Conservation (phyloP, 2,113 vertebrate species). For the Sphyrna mokarran region DNA sequence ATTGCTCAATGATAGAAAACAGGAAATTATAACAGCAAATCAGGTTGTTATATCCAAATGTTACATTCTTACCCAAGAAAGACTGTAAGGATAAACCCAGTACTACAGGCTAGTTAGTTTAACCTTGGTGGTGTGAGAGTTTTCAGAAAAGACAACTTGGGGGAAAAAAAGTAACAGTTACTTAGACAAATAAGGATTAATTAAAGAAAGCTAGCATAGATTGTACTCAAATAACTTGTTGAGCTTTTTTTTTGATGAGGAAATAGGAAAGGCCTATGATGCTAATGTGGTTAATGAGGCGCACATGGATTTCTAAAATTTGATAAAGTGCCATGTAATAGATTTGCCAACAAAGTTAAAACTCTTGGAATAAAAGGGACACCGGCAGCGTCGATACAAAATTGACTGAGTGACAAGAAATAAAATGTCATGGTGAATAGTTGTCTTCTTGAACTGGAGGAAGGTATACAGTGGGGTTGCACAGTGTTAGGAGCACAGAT, state of each 20-base stretch:
- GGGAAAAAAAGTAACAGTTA: neutral
- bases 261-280: neutral
- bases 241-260: neutral
- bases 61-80: neutral
- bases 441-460: neutral
- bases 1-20: neutral
- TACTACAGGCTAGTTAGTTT: too few relatives aligned
- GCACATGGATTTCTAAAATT: neutral
- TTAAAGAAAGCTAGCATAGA: neutral
- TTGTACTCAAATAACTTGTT: neutral
- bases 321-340: neutral
- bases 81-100: neutral
- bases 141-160: neutral
- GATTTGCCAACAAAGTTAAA: neutral
- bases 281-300: neutral
- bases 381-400: neutral
- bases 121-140: neutral
- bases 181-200: neutral
- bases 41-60: neutral
- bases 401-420: neutral
- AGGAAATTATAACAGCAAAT: neutral
- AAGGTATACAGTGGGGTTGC: neutral
- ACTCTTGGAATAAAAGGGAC: too few relatives aligned
- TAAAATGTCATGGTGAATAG: neutral
- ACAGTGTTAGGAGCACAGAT: too few relatives aligned